These are phyloP conservation scores for Sialis lutaria DNA, from an alignment of 2,888 invertebrate genomes.

Conservation along the genomic window DNA sequence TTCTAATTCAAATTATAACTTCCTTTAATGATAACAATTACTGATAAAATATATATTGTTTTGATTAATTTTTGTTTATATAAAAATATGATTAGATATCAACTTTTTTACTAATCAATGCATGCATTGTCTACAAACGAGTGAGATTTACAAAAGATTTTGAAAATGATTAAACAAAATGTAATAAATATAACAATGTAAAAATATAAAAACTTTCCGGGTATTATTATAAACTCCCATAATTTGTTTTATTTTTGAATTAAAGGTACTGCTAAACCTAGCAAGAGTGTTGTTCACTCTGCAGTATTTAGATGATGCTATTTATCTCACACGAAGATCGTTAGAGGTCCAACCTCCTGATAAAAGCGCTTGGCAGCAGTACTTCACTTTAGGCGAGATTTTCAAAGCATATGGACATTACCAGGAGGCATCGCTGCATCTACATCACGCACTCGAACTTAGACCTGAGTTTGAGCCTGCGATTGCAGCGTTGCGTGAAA, in stretches of 20 bases:
- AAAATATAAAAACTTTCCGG: no score
- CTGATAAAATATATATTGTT: not conserved
- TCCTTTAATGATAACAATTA: not conserved
- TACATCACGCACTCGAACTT: constrained; percentile 65
- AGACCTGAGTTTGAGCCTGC: constrained; percentile 78
- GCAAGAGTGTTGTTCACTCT: constrained; percentile 71
- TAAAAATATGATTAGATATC: no score
- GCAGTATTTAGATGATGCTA: constrained; percentile 80
- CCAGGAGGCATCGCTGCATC: constrained; percentile 70
- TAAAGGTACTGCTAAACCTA: constrained; percentile 57
- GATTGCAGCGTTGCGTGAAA: constrained; percentile 58
- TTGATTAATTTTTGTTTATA: not conserved
- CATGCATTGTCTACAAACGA: no score
- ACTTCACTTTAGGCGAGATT: constrained; percentile 81
- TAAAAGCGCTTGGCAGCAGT: constrained; percentile 80
- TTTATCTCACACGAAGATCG: constrained; percentile 68
- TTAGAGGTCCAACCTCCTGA: constrained; percentile 71
- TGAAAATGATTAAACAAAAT: no score
- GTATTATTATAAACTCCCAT: no score
- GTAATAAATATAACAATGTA: no score
- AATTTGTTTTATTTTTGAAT: constrained; percentile 7
- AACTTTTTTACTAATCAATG: no score
- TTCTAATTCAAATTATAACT: not conserved
- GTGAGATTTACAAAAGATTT: no score
- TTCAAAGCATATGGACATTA: constrained; percentile 82